These are phyloP conservation scores for Margaritifera margaritifera DNA, from an alignment of 2,888 invertebrate genomes.

Conservation along the genomic window DNA sequence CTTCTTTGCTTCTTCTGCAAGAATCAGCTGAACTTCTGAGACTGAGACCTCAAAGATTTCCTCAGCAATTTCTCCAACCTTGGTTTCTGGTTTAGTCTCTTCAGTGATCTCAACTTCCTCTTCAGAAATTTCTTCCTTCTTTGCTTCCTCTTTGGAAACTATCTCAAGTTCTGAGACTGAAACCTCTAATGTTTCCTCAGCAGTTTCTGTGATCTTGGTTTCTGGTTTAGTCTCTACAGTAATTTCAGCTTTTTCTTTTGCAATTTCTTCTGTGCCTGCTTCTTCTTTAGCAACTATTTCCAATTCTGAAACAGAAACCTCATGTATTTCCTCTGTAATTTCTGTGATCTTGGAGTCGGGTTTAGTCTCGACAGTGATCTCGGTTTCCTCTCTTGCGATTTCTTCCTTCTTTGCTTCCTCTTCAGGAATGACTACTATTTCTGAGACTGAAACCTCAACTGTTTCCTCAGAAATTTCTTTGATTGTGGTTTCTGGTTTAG, in stretches of 20 bases:
- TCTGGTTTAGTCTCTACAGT: conserved; percentile 4
- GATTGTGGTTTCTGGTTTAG: neutral
- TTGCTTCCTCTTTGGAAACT: conserved; percentile 4
- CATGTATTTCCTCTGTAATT: conserved; percentile 7
- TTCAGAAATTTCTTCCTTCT: conserved; percentile 14
- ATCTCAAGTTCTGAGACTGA: conserved; percentile 7
- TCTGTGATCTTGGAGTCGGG: conserved; percentile 9
- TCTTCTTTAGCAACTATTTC: conserved; percentile 1
- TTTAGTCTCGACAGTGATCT: conserved; percentile 11
- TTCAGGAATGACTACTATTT: conserved; percentile 9
- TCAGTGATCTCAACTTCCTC: conserved; percentile 5
- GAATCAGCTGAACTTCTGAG: conserved; percentile 5
- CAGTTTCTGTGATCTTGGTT: conserved; percentile 5
- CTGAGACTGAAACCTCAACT: neutral
- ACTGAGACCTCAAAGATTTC: conserved; percentile 5
- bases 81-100: conserved; percentile 4
- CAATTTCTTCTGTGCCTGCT: conserved; percentile 12
- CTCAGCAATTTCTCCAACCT: conserved; percentile 7
- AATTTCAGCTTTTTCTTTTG: conserved; percentile 4
- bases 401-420: conserved; percentile 13
- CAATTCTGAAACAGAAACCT: conserved; percentile 7
- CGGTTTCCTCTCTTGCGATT: conserved; percentile 4
- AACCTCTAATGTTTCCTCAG: conserved; percentile 8
- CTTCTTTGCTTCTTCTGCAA: conserved; percentile 3
- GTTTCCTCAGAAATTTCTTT: conserved; percentile 11